A percentile compares a stretch with the other conserved stretches of the same genome.
These are phyloP conservation scores for Oligia strigilis DNA, from an alignment of 2,888 invertebrate genomes.

Conservation along the genomic window DNA sequence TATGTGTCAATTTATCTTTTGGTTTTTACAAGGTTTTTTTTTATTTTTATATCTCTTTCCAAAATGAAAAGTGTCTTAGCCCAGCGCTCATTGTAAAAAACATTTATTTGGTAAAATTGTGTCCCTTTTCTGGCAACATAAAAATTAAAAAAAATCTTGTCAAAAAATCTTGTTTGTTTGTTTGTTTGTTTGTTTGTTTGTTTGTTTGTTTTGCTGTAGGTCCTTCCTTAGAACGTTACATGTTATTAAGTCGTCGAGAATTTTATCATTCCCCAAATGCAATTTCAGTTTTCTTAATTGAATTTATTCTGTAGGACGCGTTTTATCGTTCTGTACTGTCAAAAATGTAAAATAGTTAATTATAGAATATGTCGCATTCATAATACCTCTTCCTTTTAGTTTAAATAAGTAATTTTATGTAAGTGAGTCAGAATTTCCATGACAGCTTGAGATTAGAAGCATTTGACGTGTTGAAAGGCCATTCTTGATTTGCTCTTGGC, in stretches of 20 bases:
- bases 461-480: constrained; percentile 20
- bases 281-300: constrained; percentile 50
- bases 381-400: too few species aligned
- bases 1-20: constrained; percentile 11
- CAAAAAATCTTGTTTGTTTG: too few species aligned
- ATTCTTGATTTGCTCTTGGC: constrained; percentile 38
- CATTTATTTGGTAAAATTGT: constrained; percentile 23
- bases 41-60: not conserved
- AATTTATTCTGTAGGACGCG: constrained; percentile 29
- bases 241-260: constrained; percentile 38
- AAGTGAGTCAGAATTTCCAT: constrained; percentile 33
- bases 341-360: constrained; percentile 32
- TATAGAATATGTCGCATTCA: constrained; percentile 29
- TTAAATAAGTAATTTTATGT: constrained; percentile 38
- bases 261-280: constrained; percentile 47
- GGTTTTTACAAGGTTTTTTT: not conserved
- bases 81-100: constrained; percentile 13
- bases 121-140: constrained; percentile 12
- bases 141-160: constrained; percentile 31
- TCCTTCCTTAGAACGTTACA: constrained; percentile 31
- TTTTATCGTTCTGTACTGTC: constrained; percentile 35
- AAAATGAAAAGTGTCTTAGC: constrained; percentile 16
- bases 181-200: too few species aligned
- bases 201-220: too few species aligned
- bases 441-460: constrained; percentile 29